Conservation (phyloP, 2,113 vertebrate genomes). For the Trachemys scripta region DNA sequence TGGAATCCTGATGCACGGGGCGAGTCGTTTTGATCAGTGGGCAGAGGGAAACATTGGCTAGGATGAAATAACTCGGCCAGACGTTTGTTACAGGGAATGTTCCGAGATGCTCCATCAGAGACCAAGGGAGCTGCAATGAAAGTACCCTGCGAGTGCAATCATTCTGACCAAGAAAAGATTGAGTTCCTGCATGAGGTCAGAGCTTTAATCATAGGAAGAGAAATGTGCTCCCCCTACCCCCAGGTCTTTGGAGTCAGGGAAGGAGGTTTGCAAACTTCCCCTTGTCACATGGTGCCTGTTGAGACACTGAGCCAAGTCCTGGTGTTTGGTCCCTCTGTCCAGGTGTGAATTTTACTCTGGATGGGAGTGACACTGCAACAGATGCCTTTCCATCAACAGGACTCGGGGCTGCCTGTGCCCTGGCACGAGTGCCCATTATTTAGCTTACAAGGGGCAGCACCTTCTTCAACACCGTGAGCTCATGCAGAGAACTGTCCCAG, state of each 20-base stretch:
- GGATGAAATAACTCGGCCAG: not conserved
- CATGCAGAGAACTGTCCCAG: too few relatives aligned
- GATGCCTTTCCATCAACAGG: not conserved
- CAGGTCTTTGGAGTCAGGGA: not conserved
- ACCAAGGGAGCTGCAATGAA: not conserved
- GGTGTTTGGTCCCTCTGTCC: not conserved
- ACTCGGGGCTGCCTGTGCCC: not conserved
- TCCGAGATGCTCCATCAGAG: not conserved
- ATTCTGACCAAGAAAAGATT: not conserved
- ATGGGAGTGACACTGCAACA: not conserved
- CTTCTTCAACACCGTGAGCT: not conserved
- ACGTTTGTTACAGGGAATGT: not conserved
- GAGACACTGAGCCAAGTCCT: not conserved
- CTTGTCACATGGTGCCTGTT: not conserved
- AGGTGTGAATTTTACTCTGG: not conserved
- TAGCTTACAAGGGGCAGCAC: not conserved
- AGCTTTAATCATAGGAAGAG: not conserved
- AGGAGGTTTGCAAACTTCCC: not conserved
- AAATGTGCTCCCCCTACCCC: too few relatives aligned
- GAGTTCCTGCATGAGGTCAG: not conserved
- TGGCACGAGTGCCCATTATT: not conserved
- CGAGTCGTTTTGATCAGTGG: not conserved
- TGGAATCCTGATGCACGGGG: not conserved
- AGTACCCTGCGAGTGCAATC: too few relatives aligned
- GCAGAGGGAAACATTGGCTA: not conserved